Conservation (phyloP, 2,797 vertebrate genomes). For the Botia kubotai region DNA sequence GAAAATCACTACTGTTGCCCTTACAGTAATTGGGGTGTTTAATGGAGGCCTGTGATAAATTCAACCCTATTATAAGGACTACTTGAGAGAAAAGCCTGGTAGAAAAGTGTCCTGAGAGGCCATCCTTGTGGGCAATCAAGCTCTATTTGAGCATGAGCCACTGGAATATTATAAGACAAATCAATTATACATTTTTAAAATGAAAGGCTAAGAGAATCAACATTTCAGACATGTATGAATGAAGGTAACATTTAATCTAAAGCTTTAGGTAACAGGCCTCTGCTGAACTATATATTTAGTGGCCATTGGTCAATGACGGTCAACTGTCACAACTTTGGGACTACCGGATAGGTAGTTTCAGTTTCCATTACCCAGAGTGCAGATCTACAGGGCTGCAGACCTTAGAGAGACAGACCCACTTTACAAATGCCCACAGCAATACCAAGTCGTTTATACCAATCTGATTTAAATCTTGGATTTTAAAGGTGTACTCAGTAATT, state of each 20-base stretch:
- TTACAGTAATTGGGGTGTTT: conserved; percentile 77
- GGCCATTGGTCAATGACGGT: too few relatives aligned
- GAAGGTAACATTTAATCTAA: too few relatives aligned
- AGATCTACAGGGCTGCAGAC: background rate
- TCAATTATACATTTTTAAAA: background rate
- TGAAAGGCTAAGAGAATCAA: background rate
- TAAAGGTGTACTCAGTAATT: too few relatives aligned
- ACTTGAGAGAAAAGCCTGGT: conserved; percentile 72
- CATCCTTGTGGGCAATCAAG: conserved; percentile 76
- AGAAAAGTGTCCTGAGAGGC: conserved; percentile 74
- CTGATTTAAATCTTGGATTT: conserved; percentile 1
- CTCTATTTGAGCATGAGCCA: background rate
- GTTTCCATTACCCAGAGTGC: conserved; percentile 50
- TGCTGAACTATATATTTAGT: too few relatives aligned
- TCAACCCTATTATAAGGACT: conserved; percentile 73
- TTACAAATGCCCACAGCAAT: conserved; percentile 34
- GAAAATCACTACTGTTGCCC: conserved; percentile 77
- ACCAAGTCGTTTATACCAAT: conserved; percentile 7
- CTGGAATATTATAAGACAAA: background rate
- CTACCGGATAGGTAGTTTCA: conserved; percentile 35
- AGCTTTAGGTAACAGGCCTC: too few relatives aligned
- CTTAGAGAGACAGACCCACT: conserved; percentile 20
- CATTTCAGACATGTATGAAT: background rate
- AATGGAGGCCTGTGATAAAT: conserved; percentile 77
- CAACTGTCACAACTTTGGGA: conserved; percentile 21